phyloP scores from a whole-genome alignment of 2,797 vertebrate species.

The Enteromius anoplus region DNA sequence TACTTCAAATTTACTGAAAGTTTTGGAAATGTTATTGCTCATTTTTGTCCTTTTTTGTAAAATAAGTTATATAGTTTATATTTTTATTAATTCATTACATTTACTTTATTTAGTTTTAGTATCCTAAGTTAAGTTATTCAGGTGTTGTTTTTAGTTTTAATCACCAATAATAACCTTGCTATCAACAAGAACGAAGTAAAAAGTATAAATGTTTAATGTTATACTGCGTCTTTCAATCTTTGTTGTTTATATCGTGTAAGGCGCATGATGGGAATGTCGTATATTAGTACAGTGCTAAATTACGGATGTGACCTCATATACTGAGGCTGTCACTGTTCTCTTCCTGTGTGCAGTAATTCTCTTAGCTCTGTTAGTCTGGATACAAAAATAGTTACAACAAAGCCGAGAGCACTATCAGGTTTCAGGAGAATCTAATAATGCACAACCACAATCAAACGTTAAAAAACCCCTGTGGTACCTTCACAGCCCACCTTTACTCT shows the following conservation, averaged over 20 bases:
- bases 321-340: background rate
- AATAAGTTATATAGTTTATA: background rate
- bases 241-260: background rate
- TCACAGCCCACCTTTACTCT: slow-evolving; percentile 9
- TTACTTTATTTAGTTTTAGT: background rate
- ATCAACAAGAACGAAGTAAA: no score
- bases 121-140: background rate
- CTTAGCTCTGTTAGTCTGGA: slow-evolving; percentile 33
- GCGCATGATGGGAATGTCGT: background rate
- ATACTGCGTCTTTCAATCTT: background rate
- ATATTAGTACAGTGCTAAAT: background rate
- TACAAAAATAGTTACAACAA: slow-evolving; percentile 37
- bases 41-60: background rate
- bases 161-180: no score
- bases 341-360: background rate
- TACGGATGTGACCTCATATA: background rate
- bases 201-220: background rate
- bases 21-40: background rate
- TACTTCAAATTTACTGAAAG: background rate
- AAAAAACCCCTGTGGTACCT: slow-evolving; percentile 45
- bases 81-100: background rate
- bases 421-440: slow-evolving; percentile 55
- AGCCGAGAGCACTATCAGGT: slow-evolving; percentile 14
- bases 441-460: slow-evolving; percentile 56
- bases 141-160: background rate